These are phyloP conservation scores for Drosophila persimilis DNA, from an alignment of 1,140 invertebrate species.

Conservation along the genomic window DNA sequence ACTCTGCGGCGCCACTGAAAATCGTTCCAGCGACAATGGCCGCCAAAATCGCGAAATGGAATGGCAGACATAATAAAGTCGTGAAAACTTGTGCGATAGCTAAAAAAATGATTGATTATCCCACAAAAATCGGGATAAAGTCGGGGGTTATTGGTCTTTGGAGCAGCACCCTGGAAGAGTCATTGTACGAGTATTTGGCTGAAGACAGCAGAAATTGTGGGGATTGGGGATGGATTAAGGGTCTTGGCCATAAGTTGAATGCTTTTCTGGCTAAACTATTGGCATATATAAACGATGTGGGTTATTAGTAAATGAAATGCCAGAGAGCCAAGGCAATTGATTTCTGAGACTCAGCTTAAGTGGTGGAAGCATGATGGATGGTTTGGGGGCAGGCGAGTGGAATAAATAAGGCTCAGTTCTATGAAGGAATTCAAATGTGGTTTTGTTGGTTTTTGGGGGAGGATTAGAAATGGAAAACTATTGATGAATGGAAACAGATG, in stretches of 20 bases:
- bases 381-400: neutral
- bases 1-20: constrained; percentile 62
- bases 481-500: too few species aligned
- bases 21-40: constrained; percentile 30
- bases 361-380: constrained; percentile 3
- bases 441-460: too few species aligned
- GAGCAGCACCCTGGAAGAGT: constrained; percentile 39
- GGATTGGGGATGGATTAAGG: neutral
- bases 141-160: constrained; percentile 44
- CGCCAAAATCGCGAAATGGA: constrained; percentile 49
- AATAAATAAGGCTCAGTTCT: neutral
- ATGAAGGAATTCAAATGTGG: neutral
- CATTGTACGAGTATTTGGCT: neutral
- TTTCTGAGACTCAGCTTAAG: constrained; percentile 29
- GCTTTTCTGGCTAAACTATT: constrained; percentile 32
- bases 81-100: constrained; percentile 47
- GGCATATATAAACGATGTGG: constrained; percentile 44
- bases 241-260: constrained; percentile 38
- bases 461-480: too few species aligned
- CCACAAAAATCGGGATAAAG: constrained; percentile 42
- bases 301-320: constrained; percentile 59
- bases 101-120: constrained; percentile 71
- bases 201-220: constrained; percentile 5
- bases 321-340: constrained; percentile 49
- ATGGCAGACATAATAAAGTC: constrained; percentile 63